Conservation (phyloP, 2,888 invertebrate species). For the Apotomis turbidana region DNA sequence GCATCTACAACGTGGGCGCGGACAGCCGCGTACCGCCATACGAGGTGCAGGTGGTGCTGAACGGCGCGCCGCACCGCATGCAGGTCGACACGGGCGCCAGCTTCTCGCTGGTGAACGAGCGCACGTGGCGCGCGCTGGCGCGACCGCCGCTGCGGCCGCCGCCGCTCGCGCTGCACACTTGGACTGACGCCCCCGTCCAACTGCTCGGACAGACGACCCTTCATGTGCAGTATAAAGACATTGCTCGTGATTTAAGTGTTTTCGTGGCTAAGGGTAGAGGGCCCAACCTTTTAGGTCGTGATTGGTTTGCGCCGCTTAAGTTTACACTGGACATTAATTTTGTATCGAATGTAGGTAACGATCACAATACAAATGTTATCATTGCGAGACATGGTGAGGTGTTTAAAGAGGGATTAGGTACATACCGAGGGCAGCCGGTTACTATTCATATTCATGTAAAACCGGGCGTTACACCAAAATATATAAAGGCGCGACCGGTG, state of each 20-base stretch:
- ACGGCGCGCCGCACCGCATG: no score
- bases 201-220: conserved; percentile 42
- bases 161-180: conserved; percentile 43
- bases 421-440: conserved; percentile 45
- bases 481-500: conserved; percentile 46
- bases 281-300: conserved; percentile 43
- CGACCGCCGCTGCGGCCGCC: conserved; percentile 6
- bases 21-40: no score
- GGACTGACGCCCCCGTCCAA: conserved; percentile 42
- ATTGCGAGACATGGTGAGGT: conserved; percentile 40
- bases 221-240: conserved; percentile 35
- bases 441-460: conserved; percentile 47
- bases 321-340: conserved; percentile 39
- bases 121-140: no score
- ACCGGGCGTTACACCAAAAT: conserved; percentile 46
- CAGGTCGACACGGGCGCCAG: no score
- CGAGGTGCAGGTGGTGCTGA: no score
- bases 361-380: not conserved
- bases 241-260: conserved; percentile 31
- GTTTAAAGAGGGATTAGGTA: conserved; percentile 46
- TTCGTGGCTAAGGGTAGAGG: conserved; percentile 42
- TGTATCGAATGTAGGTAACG: not conserved
- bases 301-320: conserved; percentile 41
- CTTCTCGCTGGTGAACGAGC: no score
- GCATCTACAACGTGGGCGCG: no score